phyloP scores from a whole-genome alignment of 2,888 invertebrate species.

The Branchipolynoe longqiensis region DNA sequence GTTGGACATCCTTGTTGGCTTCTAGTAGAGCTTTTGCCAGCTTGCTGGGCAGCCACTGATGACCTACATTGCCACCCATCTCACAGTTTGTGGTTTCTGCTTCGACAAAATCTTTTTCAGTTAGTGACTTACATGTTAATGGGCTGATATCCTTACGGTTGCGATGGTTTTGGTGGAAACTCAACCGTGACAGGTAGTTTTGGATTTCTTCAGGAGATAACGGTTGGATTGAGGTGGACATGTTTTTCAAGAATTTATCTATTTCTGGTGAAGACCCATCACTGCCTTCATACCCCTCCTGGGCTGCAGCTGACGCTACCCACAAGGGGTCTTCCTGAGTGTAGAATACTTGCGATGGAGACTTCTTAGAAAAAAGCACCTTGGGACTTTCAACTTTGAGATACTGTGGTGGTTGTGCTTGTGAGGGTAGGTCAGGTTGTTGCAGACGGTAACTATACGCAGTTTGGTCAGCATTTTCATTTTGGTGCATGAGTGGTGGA shows the following conservation, averaged over 20 bases:
- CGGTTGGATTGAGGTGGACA: constrained; percentile 66
- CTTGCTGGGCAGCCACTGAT: constrained; percentile 6
- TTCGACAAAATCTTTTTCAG: constrained; percentile 23
- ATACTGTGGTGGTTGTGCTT: constrained; percentile 8
- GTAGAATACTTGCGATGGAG: constrained; percentile 56
- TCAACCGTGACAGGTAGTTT: constrained; percentile 73
- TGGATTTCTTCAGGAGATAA: constrained; percentile 75
- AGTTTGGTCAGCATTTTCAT: too few relatives aligned
- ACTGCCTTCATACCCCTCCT: constrained; percentile 40
- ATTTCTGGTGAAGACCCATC: constrained; percentile 66
- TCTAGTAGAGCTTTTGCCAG: constrained; percentile 13
- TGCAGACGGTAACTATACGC: background rate
- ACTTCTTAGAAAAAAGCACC: constrained; percentile 64
- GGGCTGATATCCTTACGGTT: constrained; percentile 56
- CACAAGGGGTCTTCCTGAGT: background rate
- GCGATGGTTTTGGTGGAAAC: constrained; percentile 40
- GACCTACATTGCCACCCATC: background rate
- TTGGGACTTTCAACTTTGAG: constrained; percentile 62
- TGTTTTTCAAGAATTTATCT: constrained; percentile 65
- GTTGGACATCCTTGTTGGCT: constrained; percentile 10
- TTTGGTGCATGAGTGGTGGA: too few relatives aligned
- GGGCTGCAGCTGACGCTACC: background rate
- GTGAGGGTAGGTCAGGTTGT: constrained; percentile 14
- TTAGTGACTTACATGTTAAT: background rate
- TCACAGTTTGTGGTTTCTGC: background rate